Base-by-base conservation (phyloP, 2,888 invertebrate genomes). In the Arctia plantaginis region DNA sequence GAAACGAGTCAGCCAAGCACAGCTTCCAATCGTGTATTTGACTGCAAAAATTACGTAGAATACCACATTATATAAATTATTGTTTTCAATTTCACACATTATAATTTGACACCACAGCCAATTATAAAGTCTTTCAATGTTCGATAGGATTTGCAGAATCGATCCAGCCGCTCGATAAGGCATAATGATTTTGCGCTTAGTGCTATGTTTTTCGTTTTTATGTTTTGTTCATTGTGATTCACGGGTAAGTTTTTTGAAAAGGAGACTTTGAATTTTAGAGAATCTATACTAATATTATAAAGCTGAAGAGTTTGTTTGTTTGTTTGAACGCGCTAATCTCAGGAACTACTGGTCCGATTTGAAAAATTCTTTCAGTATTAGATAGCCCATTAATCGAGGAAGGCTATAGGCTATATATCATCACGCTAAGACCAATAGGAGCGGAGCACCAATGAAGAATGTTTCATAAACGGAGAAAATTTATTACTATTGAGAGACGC, bases 21-120 rank as follows among this genome's bases (percentile, higher is more conserved):
- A 75, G 72, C 78, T 75, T 78, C 83, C 80, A 81, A 81, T 81
- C 73, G 76, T 81, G 76, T 80, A 80, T 69, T 59, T 66, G 55
- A 66, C 30, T 66, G 47, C 44, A 74, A 74, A 74, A 59, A 70
- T 35, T 66, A 70, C 70, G 59, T 70, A 62, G 62, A 70, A 70
- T n/a, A 74, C 74, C 73, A 78, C 83, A 81, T 77, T 76, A 74
- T 77, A 79, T 80, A 77, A 83, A 81, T 82, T 82, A 80, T 74
- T 84, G 82, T 82, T 80, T 80, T 67, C 76, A 69, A 84, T 84
- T 84, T 82, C 81, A 84, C 71, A 84, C 80, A 77, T 76, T 82
- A 80, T 83, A 84, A 84, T 84, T 81, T 80, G 78, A 84, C 77
- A 84, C 72, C 69, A 74, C 73, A 76, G 76, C 76, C 83, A 84